Evolutionary conservation across 2,888 invertebrate genomes (phyloP).

Genomic region (Dolichopus griseipennis): DNA sequence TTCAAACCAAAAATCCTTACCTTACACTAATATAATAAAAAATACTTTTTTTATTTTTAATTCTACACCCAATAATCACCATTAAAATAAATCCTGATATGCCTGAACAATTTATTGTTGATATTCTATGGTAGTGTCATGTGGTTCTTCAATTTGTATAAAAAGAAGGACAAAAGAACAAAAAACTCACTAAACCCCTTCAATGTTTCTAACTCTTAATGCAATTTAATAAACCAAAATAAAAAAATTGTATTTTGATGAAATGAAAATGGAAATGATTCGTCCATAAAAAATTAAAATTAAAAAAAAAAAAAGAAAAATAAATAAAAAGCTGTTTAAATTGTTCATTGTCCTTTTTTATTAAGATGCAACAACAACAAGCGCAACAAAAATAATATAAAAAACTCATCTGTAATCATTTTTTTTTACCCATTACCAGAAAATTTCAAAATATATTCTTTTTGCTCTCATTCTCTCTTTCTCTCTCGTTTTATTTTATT

Average conservation of each 20-base stretch:
- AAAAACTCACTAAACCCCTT: too few relatives aligned
- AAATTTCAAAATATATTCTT: neutral
- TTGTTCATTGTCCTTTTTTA: neutral
- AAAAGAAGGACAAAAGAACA: too few relatives aligned
- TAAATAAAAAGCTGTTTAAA: neutral
- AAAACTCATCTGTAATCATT: neutral
- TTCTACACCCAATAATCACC: conserved; percentile 1
- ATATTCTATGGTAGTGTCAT: neutral
- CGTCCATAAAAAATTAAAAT: neutral
- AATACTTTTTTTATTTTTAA: neutral
- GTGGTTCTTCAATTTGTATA: neutral
- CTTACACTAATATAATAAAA: too few relatives aligned
- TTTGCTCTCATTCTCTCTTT: neutral
- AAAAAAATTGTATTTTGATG: too few relatives aligned
- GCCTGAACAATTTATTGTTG: neutral
- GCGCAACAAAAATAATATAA: neutral
- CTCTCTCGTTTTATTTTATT: neutral
- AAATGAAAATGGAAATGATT: neutral
- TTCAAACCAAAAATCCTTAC: too few relatives aligned
- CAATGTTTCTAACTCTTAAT: neutral
- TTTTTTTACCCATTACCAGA: neutral
- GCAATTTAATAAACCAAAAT: neutral
- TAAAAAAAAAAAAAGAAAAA: neutral
- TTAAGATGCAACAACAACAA: neutral
- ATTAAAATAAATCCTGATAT: neutral